Conservation (phyloP, 2,113 vertebrate species). For the Desmodus rotundus region DNA sequence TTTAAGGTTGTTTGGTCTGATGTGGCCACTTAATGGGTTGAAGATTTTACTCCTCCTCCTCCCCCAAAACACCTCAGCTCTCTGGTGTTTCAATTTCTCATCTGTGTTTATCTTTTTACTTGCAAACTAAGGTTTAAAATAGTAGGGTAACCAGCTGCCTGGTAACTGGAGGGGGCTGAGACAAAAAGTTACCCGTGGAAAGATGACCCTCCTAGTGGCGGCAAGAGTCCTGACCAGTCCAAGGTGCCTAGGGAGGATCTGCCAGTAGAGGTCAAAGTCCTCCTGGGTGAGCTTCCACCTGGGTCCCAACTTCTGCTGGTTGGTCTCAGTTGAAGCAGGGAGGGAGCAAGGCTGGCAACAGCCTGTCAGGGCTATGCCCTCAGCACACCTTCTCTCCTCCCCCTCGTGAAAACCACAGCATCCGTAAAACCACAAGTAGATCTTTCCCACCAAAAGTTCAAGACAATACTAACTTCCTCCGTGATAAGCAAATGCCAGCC, state of each 20-base stretch:
- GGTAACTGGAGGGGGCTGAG: not conserved
- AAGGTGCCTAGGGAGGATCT: fast-evolving
- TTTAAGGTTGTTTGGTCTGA: not conserved
- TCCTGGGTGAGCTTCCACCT: fast-evolving
- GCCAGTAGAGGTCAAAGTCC: not conserved
- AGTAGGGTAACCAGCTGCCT: not conserved
- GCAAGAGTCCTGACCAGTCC: not conserved
- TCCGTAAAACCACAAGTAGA: not conserved
- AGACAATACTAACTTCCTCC: not conserved
- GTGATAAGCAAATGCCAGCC: not conserved
- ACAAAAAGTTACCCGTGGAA: not conserved
- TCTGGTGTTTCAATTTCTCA: not conserved
- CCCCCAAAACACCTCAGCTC: not conserved
- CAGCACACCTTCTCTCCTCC: not conserved
- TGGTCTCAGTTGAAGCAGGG: not conserved
- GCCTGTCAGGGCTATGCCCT: not conserved
- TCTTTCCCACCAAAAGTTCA: not conserved
- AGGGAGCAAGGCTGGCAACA: not conserved
- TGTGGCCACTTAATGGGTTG: not conserved
- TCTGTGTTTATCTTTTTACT: not conserved
- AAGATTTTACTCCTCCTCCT: not conserved
- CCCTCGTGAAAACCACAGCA: not conserved
- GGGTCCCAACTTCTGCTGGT: not conserved
- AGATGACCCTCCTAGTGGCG: not conserved
- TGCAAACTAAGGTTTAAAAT: not conserved